Percentiles rank a stretch among this genome's conserved stretches.
phyloP scores from a whole-genome alignment of 2,888 invertebrate genomes.

The Drosophila rellima region DNA sequence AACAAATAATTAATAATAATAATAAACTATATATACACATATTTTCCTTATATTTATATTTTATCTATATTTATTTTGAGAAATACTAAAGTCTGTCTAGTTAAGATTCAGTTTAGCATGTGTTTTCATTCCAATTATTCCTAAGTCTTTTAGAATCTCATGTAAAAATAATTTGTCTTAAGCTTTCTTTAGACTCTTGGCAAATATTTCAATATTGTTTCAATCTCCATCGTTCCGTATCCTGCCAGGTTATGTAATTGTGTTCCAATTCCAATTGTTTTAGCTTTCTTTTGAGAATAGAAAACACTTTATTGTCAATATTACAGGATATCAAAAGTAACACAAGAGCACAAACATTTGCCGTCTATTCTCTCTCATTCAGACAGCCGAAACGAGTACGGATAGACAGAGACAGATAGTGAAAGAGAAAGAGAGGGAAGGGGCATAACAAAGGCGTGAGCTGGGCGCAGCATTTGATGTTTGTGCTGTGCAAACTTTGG shows the following conservation, averaged over 20 bases:
- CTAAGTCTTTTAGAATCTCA: background rate
- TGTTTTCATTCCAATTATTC: no score
- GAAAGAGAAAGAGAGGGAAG: slow-evolving; percentile 11
- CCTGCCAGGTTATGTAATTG: no score
- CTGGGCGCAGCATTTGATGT: slow-evolving; percentile 72
- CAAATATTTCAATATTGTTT: background rate
- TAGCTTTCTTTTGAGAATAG: background rate
- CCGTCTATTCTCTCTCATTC: background rate
- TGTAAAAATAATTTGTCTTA: background rate
- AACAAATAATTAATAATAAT: no score
- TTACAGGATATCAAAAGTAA: slow-evolving; percentile 42
- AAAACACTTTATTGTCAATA: background rate
- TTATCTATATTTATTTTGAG: no score
- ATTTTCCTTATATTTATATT: no score
- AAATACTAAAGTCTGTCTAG: no score
- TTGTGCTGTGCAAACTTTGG: slow-evolving; percentile 75
- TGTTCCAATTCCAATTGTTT: background rate
- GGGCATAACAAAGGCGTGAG: slow-evolving; percentile 38
- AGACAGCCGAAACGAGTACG: background rate
- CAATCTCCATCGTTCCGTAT: background rate
- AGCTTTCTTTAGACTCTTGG: background rate
- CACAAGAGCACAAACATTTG: slow-evolving; percentile 31
- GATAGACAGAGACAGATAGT: slow-evolving; percentile 10
- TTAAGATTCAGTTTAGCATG: no score
- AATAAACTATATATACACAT: no score